phyloP scores from a whole-genome alignment of 2,113 vertebrate species.

The Shinisaurus crocodilurus region DNA sequence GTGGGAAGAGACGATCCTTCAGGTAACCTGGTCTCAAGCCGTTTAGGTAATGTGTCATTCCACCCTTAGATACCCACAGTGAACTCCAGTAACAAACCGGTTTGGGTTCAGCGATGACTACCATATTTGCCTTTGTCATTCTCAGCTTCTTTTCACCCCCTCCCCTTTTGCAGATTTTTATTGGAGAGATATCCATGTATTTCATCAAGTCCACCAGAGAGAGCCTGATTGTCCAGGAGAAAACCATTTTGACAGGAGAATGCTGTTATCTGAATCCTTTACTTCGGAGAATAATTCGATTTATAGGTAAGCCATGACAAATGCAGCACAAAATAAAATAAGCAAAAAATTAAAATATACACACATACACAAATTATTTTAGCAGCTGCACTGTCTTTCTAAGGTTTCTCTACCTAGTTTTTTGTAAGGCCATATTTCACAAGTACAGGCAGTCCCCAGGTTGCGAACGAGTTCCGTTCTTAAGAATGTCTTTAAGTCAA shows the following conservation, averaged over 20 bases:
- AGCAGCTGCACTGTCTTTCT: not conserved
- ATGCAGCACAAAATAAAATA: not conserved
- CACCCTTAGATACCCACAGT: not conserved
- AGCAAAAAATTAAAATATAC: not conserved
- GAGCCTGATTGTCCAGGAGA: constrained; percentile 92
- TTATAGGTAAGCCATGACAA: constrained; percentile 86
- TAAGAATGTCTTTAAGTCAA: too few relatives aligned
- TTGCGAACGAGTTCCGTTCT: too few relatives aligned
- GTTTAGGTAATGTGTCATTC: not conserved
- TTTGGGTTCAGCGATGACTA: not conserved
- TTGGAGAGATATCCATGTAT: constrained; percentile 96
- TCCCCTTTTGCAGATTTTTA: constrained; percentile 87
- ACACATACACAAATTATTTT: not conserved
- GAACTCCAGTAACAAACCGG: not conserved
- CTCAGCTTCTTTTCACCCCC: constrained; percentile 45
- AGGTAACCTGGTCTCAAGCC: too few relatives aligned
- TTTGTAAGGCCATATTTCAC: constrained; percentile 28
- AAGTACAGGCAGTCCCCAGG: too few relatives aligned
- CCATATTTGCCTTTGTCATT: constrained; percentile 17
- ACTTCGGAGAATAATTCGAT: constrained; percentile 92
- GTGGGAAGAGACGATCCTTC: too few relatives aligned
- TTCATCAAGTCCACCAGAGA: constrained; percentile 96
- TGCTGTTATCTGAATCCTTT: constrained; percentile 98
- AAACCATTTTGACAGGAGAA: constrained; percentile 97
- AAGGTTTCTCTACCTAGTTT: constrained; percentile 15